Evolutionary conservation across 2,888 invertebrate species (phyloP), one percentile per base, ranked within the genome.

Genomic region (Andrena haemorrhoa): DNA sequence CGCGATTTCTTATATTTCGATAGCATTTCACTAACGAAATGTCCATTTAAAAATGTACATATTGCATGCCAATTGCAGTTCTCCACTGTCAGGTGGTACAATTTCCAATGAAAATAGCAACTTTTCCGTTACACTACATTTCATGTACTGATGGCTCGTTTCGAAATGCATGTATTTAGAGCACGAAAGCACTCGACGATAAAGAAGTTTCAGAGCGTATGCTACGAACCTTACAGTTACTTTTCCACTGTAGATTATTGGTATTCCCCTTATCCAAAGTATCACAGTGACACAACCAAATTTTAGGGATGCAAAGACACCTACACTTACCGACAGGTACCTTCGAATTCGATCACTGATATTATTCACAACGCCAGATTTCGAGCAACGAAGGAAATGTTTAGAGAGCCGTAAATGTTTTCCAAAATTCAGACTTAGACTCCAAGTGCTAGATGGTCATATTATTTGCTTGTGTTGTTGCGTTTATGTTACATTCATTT

Each of bases 401-500:
- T 68, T 16, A 65, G 61, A 47, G n/a, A 31, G n/a, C 8, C 58
- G 75, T 53, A 86, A 33, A 51, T 78, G 84, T 47, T 74, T 29
- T 58, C 51, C 61, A 70, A 81, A 26, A 58, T 66, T 66, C 56
- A 51, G 29, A 84, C 31, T 63, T 58, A 51, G 60, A 81, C 69
- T 79, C 69, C 79, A 85, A 76, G 58, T 83, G 82, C 81, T 84
- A 88, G 66, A 70, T 88, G 82, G 58, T 70, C 78, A 64, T 88
- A 84, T 88, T 79, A 84, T 87, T 87, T 89, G 88, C 89, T 87
- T 89, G 73, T 83, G 64, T 83, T 84, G 79, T 88, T 84, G 86
- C 84, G 79, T 88, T 88, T 76, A 63, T 85, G 83, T 87, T 85
- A 83, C 85, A 85, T 89, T 89, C 65, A 80, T 89, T 90, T 90